Evolutionary conservation across 2,888 invertebrate genomes (phyloP).

Genomic region (Caenorhabditis becei): DNA sequence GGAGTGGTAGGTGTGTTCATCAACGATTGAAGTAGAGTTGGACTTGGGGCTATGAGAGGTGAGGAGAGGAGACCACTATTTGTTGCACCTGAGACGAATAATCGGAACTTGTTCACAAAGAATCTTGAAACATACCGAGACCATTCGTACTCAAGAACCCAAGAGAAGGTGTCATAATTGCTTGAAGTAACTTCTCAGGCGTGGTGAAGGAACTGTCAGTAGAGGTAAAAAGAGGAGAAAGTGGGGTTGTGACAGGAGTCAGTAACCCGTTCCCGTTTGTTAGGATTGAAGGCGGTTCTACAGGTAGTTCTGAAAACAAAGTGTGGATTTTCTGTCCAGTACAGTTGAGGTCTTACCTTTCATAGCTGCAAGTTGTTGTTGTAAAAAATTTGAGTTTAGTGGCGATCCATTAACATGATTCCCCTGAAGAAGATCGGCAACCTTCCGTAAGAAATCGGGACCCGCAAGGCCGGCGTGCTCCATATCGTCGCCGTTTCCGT

Average conservation of each 20-base stretch:
- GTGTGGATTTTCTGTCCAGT: neutral
- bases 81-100: constrained; percentile 18
- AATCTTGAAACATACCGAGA: constrained; percentile 13
- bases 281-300: constrained; percentile 24
- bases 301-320: constrained; percentile 33
- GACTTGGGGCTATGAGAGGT: constrained; percentile 54
- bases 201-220: constrained; percentile 22
- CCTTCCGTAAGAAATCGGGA: constrained; percentile 52
- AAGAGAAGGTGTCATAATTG: constrained; percentile 52
- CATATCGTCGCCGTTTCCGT: constrained; percentile 62
- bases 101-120: neutral
- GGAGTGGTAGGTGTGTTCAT: constrained; percentile 44
- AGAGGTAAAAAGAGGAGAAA: constrained; percentile 48
- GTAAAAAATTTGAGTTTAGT: constrained; percentile 36
- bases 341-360: constrained; percentile 33
- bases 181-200: constrained; percentile 54
- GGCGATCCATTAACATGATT: constrained; percentile 25
- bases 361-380: constrained; percentile 33
- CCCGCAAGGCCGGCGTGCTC: constrained; percentile 43
- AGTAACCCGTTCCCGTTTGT: constrained; percentile 58
- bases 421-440: constrained; percentile 45
- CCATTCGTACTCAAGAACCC: constrained; percentile 38
- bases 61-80: constrained; percentile 52
- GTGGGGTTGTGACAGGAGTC: constrained; percentile 29
- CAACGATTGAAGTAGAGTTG: constrained; percentile 54